Evolutionary conservation across 2,113 vertebrate genomes (phyloP), one percentile per base, ranked within the genome.

Genomic region (Eurystomus gularis): DNA sequence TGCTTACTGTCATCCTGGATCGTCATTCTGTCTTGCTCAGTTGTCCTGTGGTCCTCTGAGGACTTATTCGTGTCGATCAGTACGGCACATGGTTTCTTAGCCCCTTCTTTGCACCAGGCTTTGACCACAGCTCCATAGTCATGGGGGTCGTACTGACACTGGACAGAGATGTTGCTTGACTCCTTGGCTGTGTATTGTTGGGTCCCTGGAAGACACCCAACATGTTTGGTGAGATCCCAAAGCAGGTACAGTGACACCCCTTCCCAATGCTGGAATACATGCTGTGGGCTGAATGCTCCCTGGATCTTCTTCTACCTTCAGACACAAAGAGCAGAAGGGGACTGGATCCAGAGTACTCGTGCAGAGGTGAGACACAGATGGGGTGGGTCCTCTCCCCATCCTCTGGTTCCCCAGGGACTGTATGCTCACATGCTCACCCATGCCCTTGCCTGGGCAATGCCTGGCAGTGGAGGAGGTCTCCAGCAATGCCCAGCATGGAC

Each of bases 81-180:
- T 6, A 52, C 1, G 0, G 3, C 2, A 2, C 90, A 96, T 0
- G 0, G 0, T 4, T 40, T 2, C 6, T 4, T 17, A 4, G 2
- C 4, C n/a, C 8, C 26, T 9, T 8, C 8, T 57, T 24, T 84
- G 82, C 94, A 94, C 95, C 96, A 96, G 66, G 76, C 91, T 82
- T 96, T 97, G 48, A 7, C 64, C 46, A 17, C 58, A 2, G 26
- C 0, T 3, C 3, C 0, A 3, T 86, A 72, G 21, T 31, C 21
- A 0, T 5, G 0, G 31, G 5, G 3, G 0, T 1, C 94, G 86
- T 96, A 97, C 1, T 6, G 55, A 14, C 88, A 80, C 12, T 9
- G 64, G 10, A 94, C 24, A 20, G 88, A 28, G 66, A 92, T 0
- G 0, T 2, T 11, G 42, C 15, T 12, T 2, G 65, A 81, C 24